These are phyloP conservation scores for Ferrisia virgata DNA, from an alignment of 2,888 invertebrate species.

Conservation along the genomic window DNA sequence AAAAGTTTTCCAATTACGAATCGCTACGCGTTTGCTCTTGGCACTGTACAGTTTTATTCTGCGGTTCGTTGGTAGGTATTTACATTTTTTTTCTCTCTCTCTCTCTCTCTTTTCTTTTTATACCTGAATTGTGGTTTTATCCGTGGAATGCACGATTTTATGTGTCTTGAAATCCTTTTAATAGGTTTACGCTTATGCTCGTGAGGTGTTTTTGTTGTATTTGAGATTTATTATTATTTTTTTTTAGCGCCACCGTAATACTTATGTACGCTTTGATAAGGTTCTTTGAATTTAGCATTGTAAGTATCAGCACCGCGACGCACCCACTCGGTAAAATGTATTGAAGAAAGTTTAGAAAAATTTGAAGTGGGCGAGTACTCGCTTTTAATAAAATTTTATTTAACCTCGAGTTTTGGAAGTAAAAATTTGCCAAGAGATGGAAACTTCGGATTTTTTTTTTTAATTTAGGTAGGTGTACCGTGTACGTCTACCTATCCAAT, in stretches of 20 bases:
- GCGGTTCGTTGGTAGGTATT: not conserved
- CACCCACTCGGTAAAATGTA: too few species aligned
- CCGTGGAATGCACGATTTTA: not conserved
- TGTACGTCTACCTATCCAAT: too few species aligned
- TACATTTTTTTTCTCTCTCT: not conserved
- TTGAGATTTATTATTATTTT: not conserved
- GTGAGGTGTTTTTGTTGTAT: not conserved
- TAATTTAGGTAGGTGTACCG: too few species aligned
- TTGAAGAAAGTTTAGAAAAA: too few species aligned
- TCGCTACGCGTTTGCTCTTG: not conserved
- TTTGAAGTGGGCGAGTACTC: too few species aligned
- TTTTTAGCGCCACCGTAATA: not conserved
- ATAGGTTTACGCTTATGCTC: not conserved
- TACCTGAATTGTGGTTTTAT: not conserved
- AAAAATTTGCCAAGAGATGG: too few species aligned
- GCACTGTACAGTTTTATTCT: not conserved
- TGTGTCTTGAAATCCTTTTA: not conserved
- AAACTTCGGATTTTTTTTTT: too few species aligned
- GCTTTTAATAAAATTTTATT: too few species aligned
- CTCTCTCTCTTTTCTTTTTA: not conserved
- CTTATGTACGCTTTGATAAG: not conserved
- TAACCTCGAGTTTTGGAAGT: too few species aligned
- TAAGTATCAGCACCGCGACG: not conserved
- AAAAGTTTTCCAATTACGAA: constrained; percentile 1
- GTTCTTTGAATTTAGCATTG: not conserved